A percentile compares a stretch with the other conserved stretches of the same genome.
Evolutionary conservation across 2,888 invertebrate genomes (phyloP).

Genomic region (Cepaea hortensis): DNA sequence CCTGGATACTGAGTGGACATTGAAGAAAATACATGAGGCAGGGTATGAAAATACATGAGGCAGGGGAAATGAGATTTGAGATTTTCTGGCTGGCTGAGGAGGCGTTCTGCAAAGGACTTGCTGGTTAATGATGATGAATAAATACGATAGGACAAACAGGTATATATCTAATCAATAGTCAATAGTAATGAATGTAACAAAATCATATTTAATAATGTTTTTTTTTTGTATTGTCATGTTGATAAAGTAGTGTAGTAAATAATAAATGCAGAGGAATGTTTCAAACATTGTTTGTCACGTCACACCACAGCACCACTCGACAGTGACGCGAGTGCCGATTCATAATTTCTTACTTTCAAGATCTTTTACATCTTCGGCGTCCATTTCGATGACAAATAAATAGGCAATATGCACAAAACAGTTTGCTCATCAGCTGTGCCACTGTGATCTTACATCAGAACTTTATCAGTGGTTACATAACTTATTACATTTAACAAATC

Average conservation of each 20-base stretch:
- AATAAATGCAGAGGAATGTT: not conserved
- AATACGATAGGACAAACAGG: too few relatives aligned
- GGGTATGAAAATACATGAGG: too few relatives aligned
- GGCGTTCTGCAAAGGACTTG: too few relatives aligned
- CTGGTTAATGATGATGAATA: too few relatives aligned
- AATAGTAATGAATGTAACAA: not conserved
- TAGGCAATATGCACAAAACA: not conserved
- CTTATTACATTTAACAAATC: not conserved
- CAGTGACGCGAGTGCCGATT: not conserved
- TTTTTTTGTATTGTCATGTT: not conserved
- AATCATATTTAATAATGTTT: not conserved
- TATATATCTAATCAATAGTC: not conserved
- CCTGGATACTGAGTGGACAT: too few relatives aligned
- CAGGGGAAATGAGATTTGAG: too few relatives aligned
- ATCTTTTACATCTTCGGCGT: constrained; percentile 27
- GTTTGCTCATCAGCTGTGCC: not conserved
- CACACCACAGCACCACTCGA: not conserved
- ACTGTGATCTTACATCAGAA: not conserved
- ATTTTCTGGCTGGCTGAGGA: too few relatives aligned
- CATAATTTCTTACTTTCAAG: constrained; percentile 18
- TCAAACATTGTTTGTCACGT: not conserved
- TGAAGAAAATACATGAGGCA: too few relatives aligned
- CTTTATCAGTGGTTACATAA: not conserved
- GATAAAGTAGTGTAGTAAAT: not conserved
- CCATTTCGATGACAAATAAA: not conserved